Conservation (phyloP, 2,888 invertebrate genomes). For the Pilophorus perplexus region DNA sequence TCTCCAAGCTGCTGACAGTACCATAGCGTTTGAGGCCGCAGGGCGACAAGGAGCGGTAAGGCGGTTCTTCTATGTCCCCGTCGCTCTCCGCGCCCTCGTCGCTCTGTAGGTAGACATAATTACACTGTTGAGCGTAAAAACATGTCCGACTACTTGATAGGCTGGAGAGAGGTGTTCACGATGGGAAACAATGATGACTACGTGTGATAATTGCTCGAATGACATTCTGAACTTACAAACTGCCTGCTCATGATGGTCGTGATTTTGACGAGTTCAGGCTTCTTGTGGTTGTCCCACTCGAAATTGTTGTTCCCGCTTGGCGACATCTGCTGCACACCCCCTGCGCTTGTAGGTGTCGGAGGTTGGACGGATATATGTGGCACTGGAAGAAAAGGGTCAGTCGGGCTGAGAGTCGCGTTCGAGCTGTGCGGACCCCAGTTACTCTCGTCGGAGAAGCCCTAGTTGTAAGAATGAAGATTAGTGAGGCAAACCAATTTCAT, state of each 20-base stretch:
- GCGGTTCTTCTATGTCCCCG: constrained; percentile 66
- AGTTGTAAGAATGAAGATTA: no score
- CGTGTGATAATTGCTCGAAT: background rate
- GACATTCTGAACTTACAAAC: constrained; percentile 28
- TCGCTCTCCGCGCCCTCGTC: constrained; percentile 44
- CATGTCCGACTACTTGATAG: no score
- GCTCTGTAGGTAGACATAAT: constrained; percentile 25
- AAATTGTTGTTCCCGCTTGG: constrained; percentile 46
- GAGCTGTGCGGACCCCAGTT: constrained; percentile 45
- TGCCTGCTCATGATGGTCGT: constrained; percentile 19
- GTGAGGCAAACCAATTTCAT: no score
- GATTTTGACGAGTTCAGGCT: constrained; percentile 34
- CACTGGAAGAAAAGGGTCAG: constrained; percentile 55
- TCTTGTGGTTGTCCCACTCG: constrained; percentile 37
- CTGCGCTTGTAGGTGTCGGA: constrained; percentile 60
- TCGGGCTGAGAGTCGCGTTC: constrained; percentile 48
- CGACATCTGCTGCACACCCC: constrained; percentile 15
- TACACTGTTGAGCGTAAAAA: no score
- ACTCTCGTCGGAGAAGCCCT: constrained; percentile 45
- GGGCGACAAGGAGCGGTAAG: constrained; percentile 63
- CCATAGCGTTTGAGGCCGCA: constrained; percentile 53
- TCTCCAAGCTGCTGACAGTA: constrained; percentile 54
- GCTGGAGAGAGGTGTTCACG: no score
- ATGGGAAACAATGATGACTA: no score
- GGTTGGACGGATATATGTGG: constrained; percentile 72